Percentiles rank a stretch among this genome's conserved stretches.
phyloP scores from a whole-genome alignment of 2,888 invertebrate genomes.

The Andrena dorsata region DNA sequence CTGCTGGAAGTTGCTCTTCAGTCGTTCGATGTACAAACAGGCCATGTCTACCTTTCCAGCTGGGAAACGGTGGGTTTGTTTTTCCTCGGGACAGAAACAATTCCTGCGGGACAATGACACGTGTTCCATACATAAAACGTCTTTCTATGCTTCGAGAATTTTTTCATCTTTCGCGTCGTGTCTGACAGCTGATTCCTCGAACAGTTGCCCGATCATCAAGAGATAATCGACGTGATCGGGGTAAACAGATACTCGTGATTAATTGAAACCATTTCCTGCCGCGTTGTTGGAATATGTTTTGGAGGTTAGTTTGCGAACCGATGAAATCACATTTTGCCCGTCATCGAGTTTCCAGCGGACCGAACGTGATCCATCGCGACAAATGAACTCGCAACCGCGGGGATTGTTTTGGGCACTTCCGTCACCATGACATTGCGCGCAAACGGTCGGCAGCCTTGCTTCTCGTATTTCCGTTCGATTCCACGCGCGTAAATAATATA shows the following conservation, averaged over 20 bases:
- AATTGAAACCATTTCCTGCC: slow-evolving; percentile 18
- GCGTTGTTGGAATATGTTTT: slow-evolving; percentile 2
- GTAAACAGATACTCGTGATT: neutral
- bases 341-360: slow-evolving; percentile 9
- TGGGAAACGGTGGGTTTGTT: neutral
- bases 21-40: slow-evolving; percentile 63
- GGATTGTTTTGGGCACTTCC: slow-evolving; percentile 12
- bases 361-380: slow-evolving; percentile 27
- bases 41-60: slow-evolving; percentile 17
- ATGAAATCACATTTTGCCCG: slow-evolving; percentile 45
- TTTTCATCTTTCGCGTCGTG: slow-evolving; percentile 11
- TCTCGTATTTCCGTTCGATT: slow-evolving; percentile 27
- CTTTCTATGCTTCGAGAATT: neutral
- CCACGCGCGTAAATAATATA: neutral
- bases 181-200: neutral
- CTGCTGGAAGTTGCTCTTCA: slow-evolving; percentile 57
- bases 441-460: neutral
- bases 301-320: slow-evolving; percentile 23
- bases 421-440: slow-evolving; percentile 24
- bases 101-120: neutral
- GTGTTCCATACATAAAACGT: neutral
- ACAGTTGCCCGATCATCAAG: neutral
- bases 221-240: neutral
- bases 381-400: slow-evolving; percentile 24
- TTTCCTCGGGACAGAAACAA: neutral